Base-by-base conservation (phyloP, 2,797 vertebrate genomes). In the Chelidonichthys spinosus region DNA sequence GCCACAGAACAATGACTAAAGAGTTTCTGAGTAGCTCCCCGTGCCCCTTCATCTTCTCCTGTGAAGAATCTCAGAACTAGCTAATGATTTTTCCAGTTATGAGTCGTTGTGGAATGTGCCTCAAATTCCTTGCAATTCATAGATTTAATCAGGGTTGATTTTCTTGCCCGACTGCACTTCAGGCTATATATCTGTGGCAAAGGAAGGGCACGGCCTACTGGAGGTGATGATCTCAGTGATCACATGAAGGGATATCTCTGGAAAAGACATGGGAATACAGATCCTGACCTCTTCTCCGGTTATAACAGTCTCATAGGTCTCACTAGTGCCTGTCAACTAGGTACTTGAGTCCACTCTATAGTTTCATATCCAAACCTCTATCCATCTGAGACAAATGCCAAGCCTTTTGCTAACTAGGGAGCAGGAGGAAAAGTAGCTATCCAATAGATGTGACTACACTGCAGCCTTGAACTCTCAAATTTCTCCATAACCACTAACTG, bases 11-110 rank as follows among this genome's bases (percentile, higher is more conserved):
- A 54, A 72, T 78, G 65, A 71, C 59, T 71, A 55, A 63, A 82
- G 74, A 80, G 69, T 83, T 75, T 88, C 56, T 65, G 53, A 84
- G 80, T 54, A 69, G 82, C 74, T 77, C 68, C 49, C 69, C 5
- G 7, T 58, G 52, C 68, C 55, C 72, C 81, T 75, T 86, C 62
- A 69, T 72, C 84, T 62, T 72, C 72, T 70, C 71, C 59, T 69
- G 63, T 74, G 74, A 88, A 74, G 61, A 79, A 70, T 66, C 61
- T 62, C 53, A 75, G 69, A 77, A 76, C 18, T n/a, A 80, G 56
- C 82, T 86, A 87, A 89, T 82, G 78, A 64, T 71, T 88, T 91
- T 85, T 90, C 83, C 83, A 83, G 84, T 74, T 85, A 75, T 55
- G 73, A 63, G 58, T 79, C 61, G 58, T 74, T 75, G 72, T 79